Evolutionary conservation across 2,113 vertebrate genomes (phyloP).

Genomic region (Syrrhaptes paradoxus): DNA sequence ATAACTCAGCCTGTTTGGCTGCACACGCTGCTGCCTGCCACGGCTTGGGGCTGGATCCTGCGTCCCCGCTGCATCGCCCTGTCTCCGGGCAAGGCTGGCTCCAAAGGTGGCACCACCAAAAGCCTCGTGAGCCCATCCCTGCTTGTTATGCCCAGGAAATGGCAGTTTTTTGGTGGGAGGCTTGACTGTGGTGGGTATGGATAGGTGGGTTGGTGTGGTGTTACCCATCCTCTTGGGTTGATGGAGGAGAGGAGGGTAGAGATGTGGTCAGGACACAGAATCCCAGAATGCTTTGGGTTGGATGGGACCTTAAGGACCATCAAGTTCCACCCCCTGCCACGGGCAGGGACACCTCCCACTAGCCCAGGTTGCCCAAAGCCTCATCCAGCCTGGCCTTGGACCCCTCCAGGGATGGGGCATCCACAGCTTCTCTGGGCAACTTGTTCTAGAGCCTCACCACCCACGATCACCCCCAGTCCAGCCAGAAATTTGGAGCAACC

Average conservation of each 20-base stretch:
- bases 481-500: neutral
- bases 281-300: too few relatives aligned
- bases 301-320: too few relatives aligned
- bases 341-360: too few relatives aligned
- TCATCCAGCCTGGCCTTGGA: too few relatives aligned
- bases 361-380: too few relatives aligned
- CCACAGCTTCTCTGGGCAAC: too few relatives aligned
- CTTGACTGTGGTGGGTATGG: neutral
- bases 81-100: neutral
- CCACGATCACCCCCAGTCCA: neutral
- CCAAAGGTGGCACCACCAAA: neutral
- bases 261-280: rapidly evolving
- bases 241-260: neutral
- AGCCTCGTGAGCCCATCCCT: rapidly evolving
- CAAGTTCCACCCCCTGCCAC: too few relatives aligned
- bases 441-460: too few relatives aligned
- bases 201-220: neutral
- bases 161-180: neutral
- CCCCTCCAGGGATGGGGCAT: too few relatives aligned
- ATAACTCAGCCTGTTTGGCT: constrained; percentile 29
- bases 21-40: neutral
- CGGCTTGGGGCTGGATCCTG: neutral
- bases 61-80: neutral
- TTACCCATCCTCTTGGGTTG: neutral
- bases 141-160: rapidly evolving